phyloP scores from a whole-genome alignment of 2,113 vertebrate species.

The Oxyura jamaicensis region DNA sequence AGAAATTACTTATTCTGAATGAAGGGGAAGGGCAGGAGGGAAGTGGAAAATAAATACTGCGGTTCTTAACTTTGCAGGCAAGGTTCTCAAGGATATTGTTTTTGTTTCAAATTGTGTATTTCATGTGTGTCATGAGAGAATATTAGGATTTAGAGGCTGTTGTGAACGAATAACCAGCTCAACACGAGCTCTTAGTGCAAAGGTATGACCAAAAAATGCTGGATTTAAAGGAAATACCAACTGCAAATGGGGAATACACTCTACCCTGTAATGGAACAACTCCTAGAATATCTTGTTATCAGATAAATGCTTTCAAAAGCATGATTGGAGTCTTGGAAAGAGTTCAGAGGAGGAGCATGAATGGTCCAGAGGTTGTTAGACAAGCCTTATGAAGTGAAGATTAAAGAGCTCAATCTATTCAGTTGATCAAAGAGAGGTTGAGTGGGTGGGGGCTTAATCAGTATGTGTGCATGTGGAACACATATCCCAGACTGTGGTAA shows the following conservation, averaged over 20 bases:
- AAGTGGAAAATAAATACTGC: neutral
- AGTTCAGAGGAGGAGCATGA: neutral
- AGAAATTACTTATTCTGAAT: neutral
- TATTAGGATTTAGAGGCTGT: neutral
- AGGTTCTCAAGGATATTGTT: neutral
- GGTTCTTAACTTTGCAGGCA: neutral
- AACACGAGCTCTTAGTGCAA: neutral
- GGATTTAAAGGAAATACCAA: neutral
- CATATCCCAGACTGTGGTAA: neutral
- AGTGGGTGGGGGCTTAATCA: neutral
- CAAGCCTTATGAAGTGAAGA: neutral
- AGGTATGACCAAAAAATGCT: neutral
- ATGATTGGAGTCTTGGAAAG: neutral
- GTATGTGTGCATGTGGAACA: neutral
- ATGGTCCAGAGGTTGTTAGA: neutral
- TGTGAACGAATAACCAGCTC: neutral
- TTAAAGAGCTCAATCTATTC: conserved; percentile 15
- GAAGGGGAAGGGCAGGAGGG: neutral
- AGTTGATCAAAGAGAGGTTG: neutral
- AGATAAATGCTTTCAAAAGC: conserved; percentile 7
- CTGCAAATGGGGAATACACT: neutral
- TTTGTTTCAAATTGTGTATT: neutral
- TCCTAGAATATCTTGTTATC: neutral
- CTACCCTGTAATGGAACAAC: neutral
- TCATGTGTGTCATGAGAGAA: neutral